Base-by-base conservation (phyloP, 2,797 vertebrate genomes). In the Taeniopygia guttata region DNA sequence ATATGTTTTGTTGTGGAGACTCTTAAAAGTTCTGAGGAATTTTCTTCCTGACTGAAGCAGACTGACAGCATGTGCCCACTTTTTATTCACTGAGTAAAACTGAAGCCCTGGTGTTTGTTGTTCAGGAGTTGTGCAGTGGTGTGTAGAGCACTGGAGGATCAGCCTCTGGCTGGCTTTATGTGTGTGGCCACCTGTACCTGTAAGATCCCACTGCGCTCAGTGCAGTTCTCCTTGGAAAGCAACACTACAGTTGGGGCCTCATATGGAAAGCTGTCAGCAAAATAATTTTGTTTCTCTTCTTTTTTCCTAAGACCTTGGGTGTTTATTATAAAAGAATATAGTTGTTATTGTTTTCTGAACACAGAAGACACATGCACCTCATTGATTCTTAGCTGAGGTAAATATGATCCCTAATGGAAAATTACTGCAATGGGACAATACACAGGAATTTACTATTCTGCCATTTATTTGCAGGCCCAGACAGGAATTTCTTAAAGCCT, bases 121-220 rank as follows among this genome's bases (percentile, higher is more conserved):
- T 32, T 85, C 59, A 46, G 0, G 1, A 52, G 6, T 6, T 1
- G 0, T 13, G 78, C 64, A 83, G 51, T 32, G 13, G 16, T 74
- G 15, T 54, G 48, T 42, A 18, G n/a, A 67, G 34, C 1, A 1
- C 46, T 32, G 11, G 10, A 8, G 18, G 42, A 23, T 49, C 66
- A 82, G 29, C 22, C 62, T 64, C n/a, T 20, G 43, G 16, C 26
- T 38, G 56, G 43, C 38, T 60, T 70, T 14, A 19, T 38, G 32
- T 66, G 30, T 59, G 27, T 60, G 42, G 16, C 34, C 67, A n/a
- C 32, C 72, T 56, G 42, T 8, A 48, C 17, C 10, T 0, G 1
- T 8, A 23, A 1, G 2, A 52, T 45, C 11, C 17, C 27, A 8
- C 19, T 36, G 42, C 2, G 1, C 16, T 70, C 48, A 67, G 15